Percentiles rank a stretch among this genome's conserved stretches.
These are phyloP conservation scores for Galerucella pusilla DNA, from an alignment of 2,888 invertebrate species.

Conservation along the genomic window DNA sequence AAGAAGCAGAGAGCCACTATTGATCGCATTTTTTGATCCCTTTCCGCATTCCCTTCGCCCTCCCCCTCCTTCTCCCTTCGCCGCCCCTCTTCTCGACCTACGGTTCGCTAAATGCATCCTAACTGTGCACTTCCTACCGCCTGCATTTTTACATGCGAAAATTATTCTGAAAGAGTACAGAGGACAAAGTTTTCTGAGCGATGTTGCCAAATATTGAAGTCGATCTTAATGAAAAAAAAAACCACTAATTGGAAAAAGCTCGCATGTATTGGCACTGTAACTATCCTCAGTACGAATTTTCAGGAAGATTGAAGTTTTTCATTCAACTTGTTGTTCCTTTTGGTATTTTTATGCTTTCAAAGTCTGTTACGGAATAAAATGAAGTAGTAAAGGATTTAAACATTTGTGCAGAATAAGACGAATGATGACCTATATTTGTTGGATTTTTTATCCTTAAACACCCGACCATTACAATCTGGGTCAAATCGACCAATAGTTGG, in stretches of 20 bases:
- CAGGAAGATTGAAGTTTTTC: background rate
- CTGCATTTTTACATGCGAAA: constrained; percentile 57
- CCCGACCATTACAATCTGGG: too few relatives aligned
- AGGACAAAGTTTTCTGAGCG: constrained; percentile 40
- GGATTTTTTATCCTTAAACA: too few relatives aligned
- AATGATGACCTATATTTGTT: too few relatives aligned
- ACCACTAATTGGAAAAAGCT: background rate
- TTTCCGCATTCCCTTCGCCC: constrained; percentile 59
- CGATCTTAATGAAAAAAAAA: background rate
- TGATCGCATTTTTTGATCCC: constrained; percentile 68
- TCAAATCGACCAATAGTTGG: too few relatives aligned
- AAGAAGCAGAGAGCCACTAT: constrained; percentile 65
- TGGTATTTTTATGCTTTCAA: background rate
- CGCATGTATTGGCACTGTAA: background rate
- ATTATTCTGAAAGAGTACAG: constrained; percentile 45
- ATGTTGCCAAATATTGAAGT: constrained; percentile 35
- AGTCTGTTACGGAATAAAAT: too few relatives aligned
- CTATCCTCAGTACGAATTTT: background rate
- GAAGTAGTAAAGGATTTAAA: too few relatives aligned
- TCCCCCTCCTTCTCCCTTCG: constrained; percentile 48
- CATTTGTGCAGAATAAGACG: too few relatives aligned
- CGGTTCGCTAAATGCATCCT: constrained; percentile 58
- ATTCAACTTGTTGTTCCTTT: background rate
- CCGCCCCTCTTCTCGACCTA: constrained; percentile 45
- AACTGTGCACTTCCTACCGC: constrained; percentile 55